Evolutionary conservation across 2,888 invertebrate genomes (phyloP), one percentile per base, ranked within the genome.

Genomic region (Phalera bucephala): DNA sequence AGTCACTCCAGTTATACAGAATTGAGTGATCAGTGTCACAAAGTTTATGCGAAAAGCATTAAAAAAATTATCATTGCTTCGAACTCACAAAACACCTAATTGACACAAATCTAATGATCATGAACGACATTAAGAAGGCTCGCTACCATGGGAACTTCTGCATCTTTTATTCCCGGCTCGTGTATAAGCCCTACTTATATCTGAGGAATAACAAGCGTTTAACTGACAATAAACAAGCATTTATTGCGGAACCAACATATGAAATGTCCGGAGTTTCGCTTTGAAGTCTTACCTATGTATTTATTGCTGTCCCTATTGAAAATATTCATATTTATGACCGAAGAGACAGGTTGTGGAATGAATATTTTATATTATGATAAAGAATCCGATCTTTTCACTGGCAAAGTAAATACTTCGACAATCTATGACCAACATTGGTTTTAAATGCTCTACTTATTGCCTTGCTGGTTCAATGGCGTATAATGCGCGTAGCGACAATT

Each of bases 161-260:
- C 12, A 7, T 12, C 1, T 25, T 12, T 12, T 25, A 25, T 25
- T 11, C 12, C n/a, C 7, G 12, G 25, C 25, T 21, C 7, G 3
- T 17, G 5, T 21, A 21, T 21, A 3, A 17, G 17, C 7, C 2
- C 2, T 21, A 69, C 67, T 70, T 76, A 72, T 74, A 72, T 75
- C 69, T 71, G 66, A 56, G 67, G 69, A 70, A 72, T 76, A 78
- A 80, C 80, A 80, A 72, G 64, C 80, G 67, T 79, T 82, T 82
- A 81, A 82, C 78, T 77, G 79, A 72, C 78, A 76, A 77, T 83
- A 80, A 82, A 82, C 61, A 50, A 45, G 64, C 64, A 83, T 83
- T 83, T 83, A 84, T 77, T 56, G 62, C 62, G 40, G 49, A 51
- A 58, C 53, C 64, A 66, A 74, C 72, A 72, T 73, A 66, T 73